Evolutionary conservation across 53 echinoderm and acorn worm species (phyloP), one percentile per base, ranked within the genome.

Genomic region (Henricia sp.): DNA sequence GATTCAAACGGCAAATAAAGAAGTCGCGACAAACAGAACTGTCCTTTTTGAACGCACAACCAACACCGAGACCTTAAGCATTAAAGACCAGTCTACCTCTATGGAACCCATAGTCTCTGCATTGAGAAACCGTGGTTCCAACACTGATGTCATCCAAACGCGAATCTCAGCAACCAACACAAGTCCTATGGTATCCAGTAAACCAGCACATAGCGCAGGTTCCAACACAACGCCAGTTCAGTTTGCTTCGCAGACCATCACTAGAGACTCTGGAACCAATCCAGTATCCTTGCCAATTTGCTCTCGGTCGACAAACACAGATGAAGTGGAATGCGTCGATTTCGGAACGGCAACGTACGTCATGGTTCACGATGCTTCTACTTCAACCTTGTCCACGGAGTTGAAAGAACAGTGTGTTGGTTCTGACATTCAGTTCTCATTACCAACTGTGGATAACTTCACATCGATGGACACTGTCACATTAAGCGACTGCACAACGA

Each of bases 161-260:
- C 87, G 93, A 52, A 91, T 91, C 34, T 90, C 94, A 76, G 96
- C 89, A 43, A 91, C 93, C 25, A 96, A 96, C 82, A 96, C 96
- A 16, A 85, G 72, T 20, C 88, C 93, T 12, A 71, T 85, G 29
- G 77, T 71, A 46, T 14, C 77, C 10, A 68, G 62, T 25, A 90
- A 90, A 58, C 90, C 90, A 34, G 6, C 21, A 16, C 57, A 85
- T 36, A 84, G 53, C 21, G 38, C 78, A 29, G 77, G 59, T 53
- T 53, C 67, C 40, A 87, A 87, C 62, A 87, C 87, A 10, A 50
- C 42, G 23, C 20, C 67, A 19, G 78, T 77, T 28, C 48, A 52
- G 68, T 68, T 77, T 78, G 68, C 76, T 16, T 37, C 72, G 3
- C 50, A 23, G 21, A 74, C 24, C 48, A 50, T 68, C 3, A 87